These are phyloP conservation scores for Malaclemys terrapin DNA, from an alignment of 2,113 vertebrate species.

Conservation along the genomic window DNA sequence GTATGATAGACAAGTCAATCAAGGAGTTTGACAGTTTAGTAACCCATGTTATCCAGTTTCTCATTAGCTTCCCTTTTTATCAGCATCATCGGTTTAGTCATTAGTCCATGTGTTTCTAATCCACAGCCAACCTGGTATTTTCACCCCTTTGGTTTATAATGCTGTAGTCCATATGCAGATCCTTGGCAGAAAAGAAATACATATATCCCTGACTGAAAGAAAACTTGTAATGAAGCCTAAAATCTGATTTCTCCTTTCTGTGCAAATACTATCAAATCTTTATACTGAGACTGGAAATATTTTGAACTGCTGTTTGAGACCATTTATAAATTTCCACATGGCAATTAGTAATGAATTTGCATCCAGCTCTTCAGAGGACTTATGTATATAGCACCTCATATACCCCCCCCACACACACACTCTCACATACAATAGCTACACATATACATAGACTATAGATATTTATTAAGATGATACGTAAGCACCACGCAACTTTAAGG, in stretches of 20 bases:
- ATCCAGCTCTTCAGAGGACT: neutral
- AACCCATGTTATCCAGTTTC: neutral
- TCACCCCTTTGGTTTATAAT: neutral
- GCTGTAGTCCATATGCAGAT: neutral
- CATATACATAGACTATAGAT: neutral
- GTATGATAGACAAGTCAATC: neutral
- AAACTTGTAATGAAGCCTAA: constrained; percentile 23
- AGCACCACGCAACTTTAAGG: neutral
- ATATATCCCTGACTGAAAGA: neutral
- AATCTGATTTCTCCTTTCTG: constrained; percentile 8
- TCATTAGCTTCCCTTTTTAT: neutral
- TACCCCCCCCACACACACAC: neutral
- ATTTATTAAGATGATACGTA: neutral
- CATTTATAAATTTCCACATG: constrained; percentile 17
- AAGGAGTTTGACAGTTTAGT: neutral
- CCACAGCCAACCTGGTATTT: neutral
- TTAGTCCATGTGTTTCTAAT: neutral
- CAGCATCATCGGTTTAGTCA: neutral
- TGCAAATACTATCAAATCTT: constrained; percentile 2
- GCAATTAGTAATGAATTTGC: constrained; percentile 32
- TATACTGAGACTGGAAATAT: constrained; percentile 1
- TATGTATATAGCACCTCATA: neutral
- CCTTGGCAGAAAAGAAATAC: neutral
- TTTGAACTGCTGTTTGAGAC: constrained; percentile 27
- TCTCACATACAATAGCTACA: neutral